Base-by-base conservation (phyloP, 2,888 invertebrate species). In the Xylophagus ater region DNA sequence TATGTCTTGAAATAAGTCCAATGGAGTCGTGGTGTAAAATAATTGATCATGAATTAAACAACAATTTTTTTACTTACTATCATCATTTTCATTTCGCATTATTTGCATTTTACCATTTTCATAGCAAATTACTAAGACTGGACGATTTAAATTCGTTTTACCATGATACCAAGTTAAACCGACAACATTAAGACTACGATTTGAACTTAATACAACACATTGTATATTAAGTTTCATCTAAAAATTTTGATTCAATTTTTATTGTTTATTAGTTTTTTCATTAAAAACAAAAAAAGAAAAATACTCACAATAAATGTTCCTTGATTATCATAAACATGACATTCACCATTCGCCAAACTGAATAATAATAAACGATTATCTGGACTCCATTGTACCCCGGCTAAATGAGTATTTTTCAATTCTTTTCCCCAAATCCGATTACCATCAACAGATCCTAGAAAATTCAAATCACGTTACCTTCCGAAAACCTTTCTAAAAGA, bases 351-450 rank as follows among this genome's bases (percentile, higher is more conserved):
- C 38, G 77, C 73, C 40, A 93, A 67, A 24, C 92, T 92, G 66
- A 98, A 94, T 2, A 98, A 67, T 9, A 98, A 68, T 30, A 89
- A 70, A 46, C 85, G 79, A 37, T 88, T 87, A 62, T 96, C 93
- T 0, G 96, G 94, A 9, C 96, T 93, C 97, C 97, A 98, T 65
- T 92, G 92, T 1, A 96, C 92, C 12, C 81, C 81, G 17, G 78
- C 74, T 14, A 96, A 65, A 15, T 79, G 77, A 0, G 83, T 74
- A 12, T 83, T 83, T 64, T 93, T 92, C 15, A 98, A 68, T 57
- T 98, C 97, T 63, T 94, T 97, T 4, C 94, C 94, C 94, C 97
- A 99, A 23, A 98, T 87, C 45, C 97, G 74, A 55, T 93, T 96
- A 0, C 98, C 98, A 67, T 97, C 97, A 1, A 96, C 92, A 7